phyloP scores from a whole-genome alignment of 2,797 vertebrate species.

The Crocodylus rhombifer region DNA sequence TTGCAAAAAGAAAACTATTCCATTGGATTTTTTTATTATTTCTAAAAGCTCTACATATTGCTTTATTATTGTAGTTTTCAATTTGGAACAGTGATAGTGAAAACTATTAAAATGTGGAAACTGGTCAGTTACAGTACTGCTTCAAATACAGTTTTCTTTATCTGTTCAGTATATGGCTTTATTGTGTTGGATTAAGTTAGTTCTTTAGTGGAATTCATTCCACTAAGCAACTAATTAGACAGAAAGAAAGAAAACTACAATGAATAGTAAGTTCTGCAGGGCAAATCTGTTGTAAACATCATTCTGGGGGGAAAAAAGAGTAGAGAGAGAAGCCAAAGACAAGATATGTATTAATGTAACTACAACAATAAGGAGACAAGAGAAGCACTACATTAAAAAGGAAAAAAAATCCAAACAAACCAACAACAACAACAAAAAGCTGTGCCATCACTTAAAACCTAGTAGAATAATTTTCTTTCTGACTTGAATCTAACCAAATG shows the following conservation, averaged over 20 bases:
- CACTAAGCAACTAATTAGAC: conserved; percentile 55
- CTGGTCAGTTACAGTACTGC: neutral
- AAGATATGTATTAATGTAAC: conserved; percentile 59
- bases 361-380: conserved; percentile 51
- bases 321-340: conserved; percentile 45
- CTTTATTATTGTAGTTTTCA: neutral
- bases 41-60: neutral
- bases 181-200: neutral
- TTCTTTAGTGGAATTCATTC: conserved; percentile 49
- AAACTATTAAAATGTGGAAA: neutral
- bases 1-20: neutral
- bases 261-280: conserved; percentile 53
- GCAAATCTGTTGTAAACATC: conserved; percentile 47
- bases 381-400: neutral
- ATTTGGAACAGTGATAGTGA: no score
- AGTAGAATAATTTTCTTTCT: conserved; percentile 45
- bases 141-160: neutral
- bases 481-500: conserved; percentile 18
- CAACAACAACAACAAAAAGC: neutral
- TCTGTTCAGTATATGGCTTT: neutral
- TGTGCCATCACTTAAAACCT: neutral
- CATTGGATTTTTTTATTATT: neutral
- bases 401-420: no score
- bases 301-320: conserved; percentile 47
- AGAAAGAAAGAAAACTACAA: conserved; percentile 52